A percentile compares a stretch with the other conserved stretches of the same genome.
phyloP scores from a whole-genome alignment of 2,888 invertebrate species.

The Bombylius discolor region DNA sequence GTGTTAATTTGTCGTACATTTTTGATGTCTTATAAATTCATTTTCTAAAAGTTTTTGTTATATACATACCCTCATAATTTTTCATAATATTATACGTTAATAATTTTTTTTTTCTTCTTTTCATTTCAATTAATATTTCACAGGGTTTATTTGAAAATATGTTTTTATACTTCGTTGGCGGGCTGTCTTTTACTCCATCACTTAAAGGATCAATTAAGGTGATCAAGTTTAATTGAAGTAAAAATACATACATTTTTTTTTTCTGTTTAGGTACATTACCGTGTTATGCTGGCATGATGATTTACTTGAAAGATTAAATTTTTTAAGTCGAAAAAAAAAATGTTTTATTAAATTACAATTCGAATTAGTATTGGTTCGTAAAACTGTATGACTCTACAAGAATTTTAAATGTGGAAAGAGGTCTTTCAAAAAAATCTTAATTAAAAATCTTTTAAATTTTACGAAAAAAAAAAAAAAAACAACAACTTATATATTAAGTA shows the following conservation, averaged over 20 bases:
- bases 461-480: too few relatives aligned
- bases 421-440: too few relatives aligned
- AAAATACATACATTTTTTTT: not conserved
- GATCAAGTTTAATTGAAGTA: slow-evolving; percentile 32
- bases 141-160: not conserved
- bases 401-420: too few relatives aligned
- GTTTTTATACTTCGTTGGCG: not conserved
- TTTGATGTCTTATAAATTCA: too few relatives aligned
- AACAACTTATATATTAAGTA: too few relatives aligned
- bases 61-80: slow-evolving; percentile 8
- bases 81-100: not conserved
- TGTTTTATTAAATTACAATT: too few relatives aligned
- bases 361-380: too few relatives aligned
- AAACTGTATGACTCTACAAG: too few relatives aligned
- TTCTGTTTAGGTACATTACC: not conserved
- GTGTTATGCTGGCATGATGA: not conserved
- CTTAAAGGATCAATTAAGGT: slow-evolving; percentile 28
- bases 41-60: slow-evolving; percentile 1
- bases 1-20: too few relatives aligned
- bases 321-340: too few relatives aligned
- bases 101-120: not conserved
- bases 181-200: slow-evolving; percentile 4
- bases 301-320: too few relatives aligned
- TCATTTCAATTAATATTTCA: not conserved
- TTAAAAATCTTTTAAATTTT: too few relatives aligned